Conservation (phyloP, 2,797 vertebrate species). For the Hozukius guyotensis region DNA sequence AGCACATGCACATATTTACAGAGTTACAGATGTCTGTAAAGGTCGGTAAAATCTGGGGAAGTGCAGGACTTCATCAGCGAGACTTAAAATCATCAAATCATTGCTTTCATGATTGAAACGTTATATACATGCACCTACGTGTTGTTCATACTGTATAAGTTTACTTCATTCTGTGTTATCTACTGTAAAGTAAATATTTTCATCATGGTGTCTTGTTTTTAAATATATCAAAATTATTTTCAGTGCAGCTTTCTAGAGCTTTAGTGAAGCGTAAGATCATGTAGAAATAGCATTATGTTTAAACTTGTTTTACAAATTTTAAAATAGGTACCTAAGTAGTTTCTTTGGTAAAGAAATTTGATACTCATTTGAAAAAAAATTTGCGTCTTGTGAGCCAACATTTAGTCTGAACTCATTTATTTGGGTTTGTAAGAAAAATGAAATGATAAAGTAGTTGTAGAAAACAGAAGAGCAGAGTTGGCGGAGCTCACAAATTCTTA, state of each 20-base stretch:
- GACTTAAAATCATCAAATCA: conserved; percentile 3
- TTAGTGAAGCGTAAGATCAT: not conserved
- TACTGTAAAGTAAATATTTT: not conserved
- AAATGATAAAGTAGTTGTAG: not conserved
- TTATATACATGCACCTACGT: not conserved
- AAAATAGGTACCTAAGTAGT: not conserved
- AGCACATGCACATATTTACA: conserved; percentile 34
- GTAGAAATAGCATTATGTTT: not conserved
- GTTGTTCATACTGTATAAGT: not conserved
- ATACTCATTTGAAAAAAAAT: no score
- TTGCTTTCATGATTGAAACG: not conserved
- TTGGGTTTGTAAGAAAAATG: not conserved
- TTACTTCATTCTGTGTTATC: not conserved
- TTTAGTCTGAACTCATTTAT: not conserved
- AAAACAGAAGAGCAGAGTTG: not conserved
- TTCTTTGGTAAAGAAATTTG: no score
- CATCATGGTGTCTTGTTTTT: no score
- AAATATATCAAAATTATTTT: not conserved
- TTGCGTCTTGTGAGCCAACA: no score
- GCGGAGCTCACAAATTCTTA: no score
- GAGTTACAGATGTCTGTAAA: conserved; percentile 42
- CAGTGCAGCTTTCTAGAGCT: not conserved
- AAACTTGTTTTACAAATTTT: not conserved
- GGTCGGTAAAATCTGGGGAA: conserved; percentile 21
- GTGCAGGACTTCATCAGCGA: not conserved